Evolutionary conservation across 2,888 invertebrate species (phyloP).

Genomic region (Dexiosoma caninum): DNA sequence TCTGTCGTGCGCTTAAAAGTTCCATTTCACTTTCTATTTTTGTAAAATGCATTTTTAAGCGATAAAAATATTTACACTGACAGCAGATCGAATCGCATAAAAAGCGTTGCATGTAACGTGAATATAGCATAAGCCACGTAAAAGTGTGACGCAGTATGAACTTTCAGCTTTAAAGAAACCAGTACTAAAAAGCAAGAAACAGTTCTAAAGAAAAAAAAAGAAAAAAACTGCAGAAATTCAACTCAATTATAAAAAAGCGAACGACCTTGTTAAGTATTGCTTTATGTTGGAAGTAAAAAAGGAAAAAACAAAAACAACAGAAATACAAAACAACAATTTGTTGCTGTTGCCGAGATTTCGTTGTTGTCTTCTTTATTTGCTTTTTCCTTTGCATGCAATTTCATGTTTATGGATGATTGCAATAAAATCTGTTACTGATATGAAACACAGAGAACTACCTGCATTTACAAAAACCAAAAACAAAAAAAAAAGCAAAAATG

Average conservation of each 20-base stretch:
- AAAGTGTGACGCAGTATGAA: too few relatives aligned
- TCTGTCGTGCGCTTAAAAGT: too few relatives aligned
- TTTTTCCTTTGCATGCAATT: slow-evolving; percentile 17
- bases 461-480: neutral
- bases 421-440: slow-evolving; percentile 33
- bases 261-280: slow-evolving; percentile 36
- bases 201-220: slow-evolving; percentile 25
- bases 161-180: neutral
- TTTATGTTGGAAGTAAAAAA: too few relatives aligned
- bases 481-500: slow-evolving; percentile 25
- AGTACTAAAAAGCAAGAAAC: slow-evolving; percentile 7
- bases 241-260: neutral
- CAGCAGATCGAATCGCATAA: too few relatives aligned
- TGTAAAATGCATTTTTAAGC: too few relatives aligned
- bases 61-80: too few relatives aligned
- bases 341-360: slow-evolving; percentile 16
- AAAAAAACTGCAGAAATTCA: neutral
- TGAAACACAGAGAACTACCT: neutral
- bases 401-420: slow-evolving; percentile 40
- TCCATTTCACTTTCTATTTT: too few relatives aligned
- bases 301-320: too few relatives aligned
- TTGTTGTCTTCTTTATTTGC: neutral
- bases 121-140: too few relatives aligned
- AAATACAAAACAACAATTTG: neutral
- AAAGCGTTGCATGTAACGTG: too few relatives aligned